Base-by-base conservation (phyloP, 2,888 invertebrate species). In the Embidobia sp. region DNA sequence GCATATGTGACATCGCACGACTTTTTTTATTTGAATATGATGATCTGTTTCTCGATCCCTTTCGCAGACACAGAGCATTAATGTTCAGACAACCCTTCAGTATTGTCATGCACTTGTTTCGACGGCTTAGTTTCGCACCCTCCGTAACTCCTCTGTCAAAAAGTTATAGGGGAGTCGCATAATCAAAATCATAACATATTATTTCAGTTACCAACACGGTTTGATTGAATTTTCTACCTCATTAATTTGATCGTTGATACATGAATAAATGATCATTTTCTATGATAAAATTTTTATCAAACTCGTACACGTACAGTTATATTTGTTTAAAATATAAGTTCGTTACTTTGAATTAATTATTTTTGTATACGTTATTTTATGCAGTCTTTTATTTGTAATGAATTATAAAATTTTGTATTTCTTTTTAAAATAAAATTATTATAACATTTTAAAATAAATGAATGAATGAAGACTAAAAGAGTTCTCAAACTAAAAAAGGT, bases 161-260 rank as follows among this genome's bases (percentile, higher is more conserved):
- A 31, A 44, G 5, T 6, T 4, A 13, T 51, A 15, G 55, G 66
- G 66, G 46, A 18, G 35, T 26, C 26, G 15, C n/a, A 46, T 67
- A 53, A 55, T 55, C 66, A 46, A 37, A 67, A 55, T 55, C 55
- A 67, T 67, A 67, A 67, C 46, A 31, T 22, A 61, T 63, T 51
- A 53, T 67, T 55, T 44, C 51, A 29, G 3, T 15, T 15, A 2
- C 18, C 15, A 44, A 29, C 19, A 11, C 4, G n/a, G 22, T 27
- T 44, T 10, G 11, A 29, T 57, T 67, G 46, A 57, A 48, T 57
- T 67, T 67, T 13, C 19, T 15, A 16, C 16, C 8, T 57, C 67
- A 29, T 67, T 67, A 55, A 66, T 18, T 37, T 27, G 11, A 16
- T 22, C 2, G 10, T 4, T 16, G 8, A 19, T 40, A 22, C 22